Evolutionary conservation across 2,888 invertebrate genomes (phyloP).

Genomic region (Carcina quercana): DNA sequence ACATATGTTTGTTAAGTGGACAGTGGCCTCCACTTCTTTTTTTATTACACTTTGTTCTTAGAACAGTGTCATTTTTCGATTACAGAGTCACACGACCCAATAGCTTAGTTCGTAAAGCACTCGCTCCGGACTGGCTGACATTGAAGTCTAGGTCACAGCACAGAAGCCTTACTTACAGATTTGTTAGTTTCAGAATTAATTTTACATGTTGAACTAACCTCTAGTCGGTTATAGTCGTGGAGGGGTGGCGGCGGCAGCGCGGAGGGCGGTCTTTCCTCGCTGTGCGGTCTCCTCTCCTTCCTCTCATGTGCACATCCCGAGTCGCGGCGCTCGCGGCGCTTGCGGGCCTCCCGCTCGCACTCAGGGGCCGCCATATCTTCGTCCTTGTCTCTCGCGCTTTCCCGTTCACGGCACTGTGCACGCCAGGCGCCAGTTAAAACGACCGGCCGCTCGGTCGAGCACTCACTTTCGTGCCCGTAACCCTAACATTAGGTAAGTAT

Average conservation of each 20-base stretch:
- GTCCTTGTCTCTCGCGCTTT: slow-evolving; percentile 46
- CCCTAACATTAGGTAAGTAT: slow-evolving; percentile 55
- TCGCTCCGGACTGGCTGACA: too few species aligned
- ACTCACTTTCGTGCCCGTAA: slow-evolving; percentile 64
- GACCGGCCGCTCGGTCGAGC: slow-evolving; percentile 62
- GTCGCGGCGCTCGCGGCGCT: slow-evolving; percentile 77
- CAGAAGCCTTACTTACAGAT: too few species aligned
- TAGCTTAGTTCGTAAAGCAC: too few species aligned
- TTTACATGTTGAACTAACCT: slow-evolving; percentile 47
- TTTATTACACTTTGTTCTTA: too few species aligned
- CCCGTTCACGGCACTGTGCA: slow-evolving; percentile 66
- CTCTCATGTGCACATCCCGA: slow-evolving; percentile 69
- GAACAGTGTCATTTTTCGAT: too few species aligned
- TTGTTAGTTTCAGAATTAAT: too few species aligned
- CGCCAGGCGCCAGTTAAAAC: slow-evolving; percentile 68
- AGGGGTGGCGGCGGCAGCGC: slow-evolving; percentile 61
- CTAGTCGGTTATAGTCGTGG: slow-evolving; percentile 60
- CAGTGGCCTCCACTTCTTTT: too few species aligned
- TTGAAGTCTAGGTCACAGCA: too few species aligned
- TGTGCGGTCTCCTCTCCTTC: slow-evolving; percentile 61
- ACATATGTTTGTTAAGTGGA: too few species aligned
- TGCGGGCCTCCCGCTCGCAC: slow-evolving; percentile 74
- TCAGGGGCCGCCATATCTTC: slow-evolving; percentile 70
- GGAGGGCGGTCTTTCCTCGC: slow-evolving; percentile 61
- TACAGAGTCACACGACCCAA: too few species aligned